Evolutionary conservation across 2,888 invertebrate species (phyloP).

Genomic region (Omphaloscelis lunosa): DNA sequence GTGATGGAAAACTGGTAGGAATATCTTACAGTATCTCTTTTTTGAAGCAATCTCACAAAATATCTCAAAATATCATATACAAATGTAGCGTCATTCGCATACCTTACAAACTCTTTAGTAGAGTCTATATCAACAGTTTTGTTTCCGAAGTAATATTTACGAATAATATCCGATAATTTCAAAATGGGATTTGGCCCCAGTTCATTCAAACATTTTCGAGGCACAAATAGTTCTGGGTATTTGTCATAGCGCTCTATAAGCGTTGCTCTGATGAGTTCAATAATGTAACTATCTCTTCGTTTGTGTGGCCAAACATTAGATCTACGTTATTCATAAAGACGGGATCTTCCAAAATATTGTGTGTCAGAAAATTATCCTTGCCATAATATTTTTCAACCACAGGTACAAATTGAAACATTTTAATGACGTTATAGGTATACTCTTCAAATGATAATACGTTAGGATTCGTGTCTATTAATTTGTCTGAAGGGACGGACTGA

Average conservation of each 20-base stretch:
- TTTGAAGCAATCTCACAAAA: slow-evolving; percentile 6
- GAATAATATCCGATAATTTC: slow-evolving; percentile 24
- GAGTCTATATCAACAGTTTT: slow-evolving; percentile 24
- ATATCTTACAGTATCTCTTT: neutral
- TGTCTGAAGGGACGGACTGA: slow-evolving; percentile 22
- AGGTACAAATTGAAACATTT: slow-evolving; percentile 41
- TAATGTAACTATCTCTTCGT: neutral
- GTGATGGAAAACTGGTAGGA: slow-evolving; percentile 22
- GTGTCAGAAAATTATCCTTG: slow-evolving; percentile 24
- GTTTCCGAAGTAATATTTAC: slow-evolving; percentile 24
- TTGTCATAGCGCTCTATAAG: slow-evolving; percentile 2
- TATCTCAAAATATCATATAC: slow-evolving; percentile 1
- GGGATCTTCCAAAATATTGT: slow-evolving; percentile 2
- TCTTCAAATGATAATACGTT: slow-evolving; percentile 37
- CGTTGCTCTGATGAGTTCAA: neutral
- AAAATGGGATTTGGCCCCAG: slow-evolving; percentile 5
- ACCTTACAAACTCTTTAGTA: slow-evolving; percentile 1
- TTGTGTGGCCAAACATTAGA: slow-evolving; percentile 36
- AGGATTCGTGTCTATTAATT: slow-evolving; percentile 29
- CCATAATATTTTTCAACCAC: slow-evolving; percentile 37
- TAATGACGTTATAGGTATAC: slow-evolving; percentile 4
- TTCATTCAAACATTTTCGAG: slow-evolving; percentile 8
- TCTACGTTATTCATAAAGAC: slow-evolving; percentile 26
- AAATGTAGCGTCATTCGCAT: slow-evolving; percentile 12
- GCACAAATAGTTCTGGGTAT: slow-evolving; percentile 36